Base-by-base conservation (phyloP, 2,888 invertebrate genomes). In the Caenorhabditis japonica region DNA sequence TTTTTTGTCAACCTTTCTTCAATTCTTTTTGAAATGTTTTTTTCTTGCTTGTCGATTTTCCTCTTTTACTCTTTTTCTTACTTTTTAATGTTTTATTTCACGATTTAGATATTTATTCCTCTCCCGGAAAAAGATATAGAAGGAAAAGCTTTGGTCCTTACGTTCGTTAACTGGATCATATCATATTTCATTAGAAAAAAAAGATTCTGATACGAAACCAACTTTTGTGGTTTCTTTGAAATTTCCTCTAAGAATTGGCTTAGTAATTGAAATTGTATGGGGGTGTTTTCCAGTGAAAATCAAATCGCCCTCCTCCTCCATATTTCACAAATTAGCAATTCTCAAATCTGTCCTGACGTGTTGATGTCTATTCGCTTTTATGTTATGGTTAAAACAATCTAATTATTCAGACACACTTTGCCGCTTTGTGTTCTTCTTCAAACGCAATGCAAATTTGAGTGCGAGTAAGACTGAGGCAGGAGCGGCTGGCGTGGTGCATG, bases 371-470 rank as follows among this genome's bases (percentile, higher is more conserved):
- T 47, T 47, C 21, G n/a, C n/a, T n/a, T 39, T 53, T 36, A 21
- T 66, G 66, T 66, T 66, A 66, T 66, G 49, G 49, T 66, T 56
- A 56, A 46, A n/a, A 19, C 56, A 30, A 51, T 58, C 51, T 56
- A 66, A 66, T 66, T 66, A 66, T 66, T 66, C 66, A 66, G 43
- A 66, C 66, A 43, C 66, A 56, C 56, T 56, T 33, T 27, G 30
- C 53, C 66, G 49, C 44, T 25, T 33, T 51, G 51, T 51, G 52
- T 5, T 5, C 10, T 64, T 64, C 53, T 55, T 55, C 47, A 49
- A 56, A 64, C 66, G 56, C 56, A 66, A 66, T 66, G 66, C 66
- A 66, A 66, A 66, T 66, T 66, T 25, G 66, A 66, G 66, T 56
- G 61, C 52, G 43, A 43, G 66, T 49, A 47, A 56, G 56, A 56